Evolutionary conservation across 2,797 vertebrate genomes (phyloP), one percentile per base, ranked within the genome.

Genomic region (Sebastes trivittatus): DNA sequence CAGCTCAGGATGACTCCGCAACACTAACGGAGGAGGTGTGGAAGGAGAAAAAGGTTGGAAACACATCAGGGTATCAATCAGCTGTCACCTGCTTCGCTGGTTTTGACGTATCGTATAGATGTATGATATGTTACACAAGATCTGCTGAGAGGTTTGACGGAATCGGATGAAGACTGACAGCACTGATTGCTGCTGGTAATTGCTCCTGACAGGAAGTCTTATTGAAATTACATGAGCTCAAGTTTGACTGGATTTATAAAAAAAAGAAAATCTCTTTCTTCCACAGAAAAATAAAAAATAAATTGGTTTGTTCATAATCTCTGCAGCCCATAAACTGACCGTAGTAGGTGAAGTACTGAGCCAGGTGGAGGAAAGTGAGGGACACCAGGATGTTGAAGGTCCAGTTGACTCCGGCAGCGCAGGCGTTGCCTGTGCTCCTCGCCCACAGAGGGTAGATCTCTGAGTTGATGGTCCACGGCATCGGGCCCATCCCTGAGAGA

Each of bases 381-480:
- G 98, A 99, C 76, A 99, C 97, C 0, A 99, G 92, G 46, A 99
- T 95, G 54, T 99, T 99, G 94, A 98, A 99, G 86, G 97, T 96
- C 98, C 98, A 99, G 92, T 98, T 99, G 87, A 98, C 96, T 60
- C 98, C 98, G 6, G 98, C 97, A 0, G 98, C 97, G 72, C 97
- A 99, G 0, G 98, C 98, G 0, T 99, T 99, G 64, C 98, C 98
- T 8, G 97, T 99, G 89, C 98, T 99, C 92, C 98, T 96, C 6
- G 98, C 98, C 98, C 98, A 99, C 88, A 99, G 95, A 1, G 98
- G 98, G 87, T 99, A 99, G 91, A 99, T 99, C 94, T 99, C 98
- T 38, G 98, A 98, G 94, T 99, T 99, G 85, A 99, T 96, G 0
- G 98, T 99, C 98, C 98, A 99, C 7, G 98, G 98, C 98, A 99